A percentile compares a stretch with the other conserved stretches of the same genome.
Conservation (phyloP, 1,140 invertebrate species). For the Probaryconus sp. region DNA sequence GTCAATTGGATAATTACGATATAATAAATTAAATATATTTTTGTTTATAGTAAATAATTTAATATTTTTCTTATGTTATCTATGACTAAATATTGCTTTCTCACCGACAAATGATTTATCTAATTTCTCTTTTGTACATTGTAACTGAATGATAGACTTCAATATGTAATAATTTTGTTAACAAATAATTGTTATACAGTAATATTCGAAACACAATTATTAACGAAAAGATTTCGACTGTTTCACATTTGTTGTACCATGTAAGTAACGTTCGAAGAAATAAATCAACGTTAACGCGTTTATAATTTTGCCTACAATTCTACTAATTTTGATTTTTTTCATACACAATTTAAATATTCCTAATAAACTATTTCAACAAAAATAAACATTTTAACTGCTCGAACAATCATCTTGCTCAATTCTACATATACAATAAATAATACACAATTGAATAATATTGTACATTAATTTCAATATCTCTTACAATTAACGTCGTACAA, state of each 20-base stretch:
- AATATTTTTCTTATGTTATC: conserved; percentile 6
- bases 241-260: no score
- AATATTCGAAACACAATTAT: not conserved
- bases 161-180: not conserved
- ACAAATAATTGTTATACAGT: conserved; percentile 8
- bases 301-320: not conserved
- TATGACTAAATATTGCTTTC: conserved; percentile 23
- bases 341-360: not conserved
- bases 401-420: no score
- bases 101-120: not conserved
- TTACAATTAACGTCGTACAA: no score
- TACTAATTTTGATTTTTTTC: conserved; percentile 14
- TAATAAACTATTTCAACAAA: not conserved
- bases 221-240: not conserved
- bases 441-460: no score
- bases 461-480: no score
- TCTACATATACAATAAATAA: no score
- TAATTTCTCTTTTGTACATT: conserved; percentile 18
- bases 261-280: no score
- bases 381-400: conserved; percentile 1
- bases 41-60: conserved; percentile 11
- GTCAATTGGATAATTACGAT: no score
- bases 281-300: conserved; percentile 4
- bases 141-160: conserved; percentile 3
- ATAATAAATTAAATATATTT: conserved; percentile 13